phyloP scores from a whole-genome alignment of 1,140 invertebrate species.

The Leptinotarsa undecemlineata region DNA sequence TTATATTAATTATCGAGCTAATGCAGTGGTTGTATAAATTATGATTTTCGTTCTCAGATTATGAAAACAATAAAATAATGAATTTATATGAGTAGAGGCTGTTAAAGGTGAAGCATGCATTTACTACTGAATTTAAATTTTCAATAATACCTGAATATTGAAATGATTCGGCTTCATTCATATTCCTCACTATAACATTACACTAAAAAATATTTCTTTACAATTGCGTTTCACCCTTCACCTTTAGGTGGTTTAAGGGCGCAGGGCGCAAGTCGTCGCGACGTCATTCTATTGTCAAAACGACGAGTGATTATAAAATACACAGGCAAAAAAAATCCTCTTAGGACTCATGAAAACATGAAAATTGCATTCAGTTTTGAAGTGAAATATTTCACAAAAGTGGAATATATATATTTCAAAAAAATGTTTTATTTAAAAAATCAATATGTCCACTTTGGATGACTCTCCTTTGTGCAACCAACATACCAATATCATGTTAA shows the following conservation, averaged over 20 bases:
- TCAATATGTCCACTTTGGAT: no score
- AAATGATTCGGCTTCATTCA: constrained; percentile 55
- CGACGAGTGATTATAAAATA: not conserved
- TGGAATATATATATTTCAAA: no score
- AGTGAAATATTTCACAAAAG: no score
- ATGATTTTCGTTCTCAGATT: not conserved
- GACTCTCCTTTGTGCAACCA: no score
- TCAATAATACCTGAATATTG: constrained; percentile 49
- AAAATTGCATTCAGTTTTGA: no score
- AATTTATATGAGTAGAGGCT: not conserved
- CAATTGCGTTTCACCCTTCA: not conserved
- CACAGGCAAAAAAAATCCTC: not conserved
- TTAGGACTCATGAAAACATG: not conserved
- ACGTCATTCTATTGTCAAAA: constrained; percentile 8
- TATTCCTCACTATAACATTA: constrained; percentile 43
- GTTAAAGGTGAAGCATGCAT: no score
- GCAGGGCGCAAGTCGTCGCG: constrained; percentile 8
- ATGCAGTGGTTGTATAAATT: not conserved
- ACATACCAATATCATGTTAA: no score
- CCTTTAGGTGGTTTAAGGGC: constrained; percentile 2
- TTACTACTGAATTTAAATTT: not conserved
- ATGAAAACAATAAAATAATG: not conserved
- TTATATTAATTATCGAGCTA: not conserved
- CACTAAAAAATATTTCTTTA: not conserved
- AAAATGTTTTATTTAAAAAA: no score